phyloP scores from a whole-genome alignment of 2,888 invertebrate genomes.

The Brachyptera putata region DNA sequence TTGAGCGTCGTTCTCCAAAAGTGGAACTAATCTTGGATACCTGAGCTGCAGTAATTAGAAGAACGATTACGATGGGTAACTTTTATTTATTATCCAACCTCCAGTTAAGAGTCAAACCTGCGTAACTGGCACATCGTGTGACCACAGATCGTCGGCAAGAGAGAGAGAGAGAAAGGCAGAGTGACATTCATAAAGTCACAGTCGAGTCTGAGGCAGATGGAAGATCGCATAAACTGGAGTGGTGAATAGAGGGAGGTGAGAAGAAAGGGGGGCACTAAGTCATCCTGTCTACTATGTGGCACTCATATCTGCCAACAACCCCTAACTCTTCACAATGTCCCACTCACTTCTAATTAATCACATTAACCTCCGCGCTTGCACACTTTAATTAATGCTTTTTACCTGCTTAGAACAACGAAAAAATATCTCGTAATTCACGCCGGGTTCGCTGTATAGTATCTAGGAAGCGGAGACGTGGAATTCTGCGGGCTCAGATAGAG shows the following conservation, averaged over 20 bases:
- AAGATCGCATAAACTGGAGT: too few relatives aligned
- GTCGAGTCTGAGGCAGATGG: too few relatives aligned
- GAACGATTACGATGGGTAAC: too few relatives aligned
- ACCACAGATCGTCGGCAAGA: not conserved
- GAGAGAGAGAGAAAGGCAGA: too few relatives aligned
- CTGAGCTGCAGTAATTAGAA: too few relatives aligned
- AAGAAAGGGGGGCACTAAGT: too few relatives aligned
- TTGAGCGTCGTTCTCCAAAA: too few relatives aligned
- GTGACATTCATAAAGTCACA: too few relatives aligned
- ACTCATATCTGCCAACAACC: slow-evolving; percentile 32
- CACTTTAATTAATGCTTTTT: slow-evolving; percentile 35
- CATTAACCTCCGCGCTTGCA: slow-evolving; percentile 29
- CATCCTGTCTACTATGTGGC: slow-evolving; percentile 31
- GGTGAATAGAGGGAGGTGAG: not conserved
- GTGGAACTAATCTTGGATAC: too few relatives aligned
- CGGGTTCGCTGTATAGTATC: not conserved
- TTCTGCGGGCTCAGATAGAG: not conserved
- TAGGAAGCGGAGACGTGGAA: not conserved
- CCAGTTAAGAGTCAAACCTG: too few relatives aligned
- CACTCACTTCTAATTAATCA: slow-evolving; percentile 33
- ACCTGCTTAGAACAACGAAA: slow-evolving; percentile 32
- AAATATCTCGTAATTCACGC: slow-evolving; percentile 30
- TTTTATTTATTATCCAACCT: too few relatives aligned
- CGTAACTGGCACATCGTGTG: not conserved
- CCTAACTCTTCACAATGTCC: slow-evolving; percentile 24